phyloP scores from a whole-genome alignment of 2,797 vertebrate species.

The Eremophila alpestris region DNA sequence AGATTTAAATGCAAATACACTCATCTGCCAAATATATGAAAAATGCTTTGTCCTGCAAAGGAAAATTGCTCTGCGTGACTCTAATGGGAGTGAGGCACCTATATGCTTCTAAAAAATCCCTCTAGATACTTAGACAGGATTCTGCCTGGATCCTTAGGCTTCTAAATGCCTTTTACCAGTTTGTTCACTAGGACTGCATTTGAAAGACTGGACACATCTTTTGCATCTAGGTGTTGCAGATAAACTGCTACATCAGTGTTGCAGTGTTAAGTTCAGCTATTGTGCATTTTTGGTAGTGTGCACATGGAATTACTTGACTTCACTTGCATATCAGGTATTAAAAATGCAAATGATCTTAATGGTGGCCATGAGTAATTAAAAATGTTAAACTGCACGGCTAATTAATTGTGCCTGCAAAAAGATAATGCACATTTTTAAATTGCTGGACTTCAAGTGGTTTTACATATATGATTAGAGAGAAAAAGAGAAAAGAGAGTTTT shows the following conservation, averaged over 20 bases:
- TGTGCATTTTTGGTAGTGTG: background rate
- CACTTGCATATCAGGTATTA: background rate
- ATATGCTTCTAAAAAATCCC: background rate
- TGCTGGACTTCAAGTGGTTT: background rate
- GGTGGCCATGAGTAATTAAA: background rate
- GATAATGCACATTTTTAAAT: background rate
- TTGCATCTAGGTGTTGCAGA: background rate
- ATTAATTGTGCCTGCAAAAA: constrained; percentile 11
- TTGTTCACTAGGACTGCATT: background rate
- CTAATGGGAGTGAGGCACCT: background rate
- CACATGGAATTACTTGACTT: background rate
- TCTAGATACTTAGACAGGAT: background rate
- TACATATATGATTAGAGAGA: background rate
- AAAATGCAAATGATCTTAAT: background rate
- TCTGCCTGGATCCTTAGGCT: background rate
- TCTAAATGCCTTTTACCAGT: background rate
- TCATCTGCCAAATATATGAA: background rate
- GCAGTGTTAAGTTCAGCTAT: background rate
- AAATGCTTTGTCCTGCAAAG: background rate
- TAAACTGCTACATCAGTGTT: background rate
- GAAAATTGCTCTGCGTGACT: background rate
- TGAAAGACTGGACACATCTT: background rate
- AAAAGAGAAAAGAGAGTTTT: background rate
- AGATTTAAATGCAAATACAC: background rate
- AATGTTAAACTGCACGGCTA: background rate